Evolutionary conservation across 1,140 invertebrate genomes (phyloP), one percentile per base, ranked within the genome.

Genomic region (Chelonus insularis): DNA sequence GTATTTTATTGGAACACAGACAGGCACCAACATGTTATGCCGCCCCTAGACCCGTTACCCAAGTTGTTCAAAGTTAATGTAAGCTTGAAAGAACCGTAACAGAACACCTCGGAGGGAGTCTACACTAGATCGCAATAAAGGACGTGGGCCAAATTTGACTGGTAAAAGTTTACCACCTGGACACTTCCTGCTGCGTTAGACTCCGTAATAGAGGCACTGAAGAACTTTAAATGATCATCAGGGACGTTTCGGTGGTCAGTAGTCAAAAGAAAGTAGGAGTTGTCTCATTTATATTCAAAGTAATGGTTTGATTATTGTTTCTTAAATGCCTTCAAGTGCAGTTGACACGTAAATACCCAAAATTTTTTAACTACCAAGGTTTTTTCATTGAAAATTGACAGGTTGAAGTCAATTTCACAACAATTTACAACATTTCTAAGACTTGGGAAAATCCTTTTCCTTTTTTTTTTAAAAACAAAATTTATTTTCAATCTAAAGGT

Each of bases 91-190:
- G 16, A 58, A 25, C 56, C 47, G 12, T 47, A 18, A 59, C 45
- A 48, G 21, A 29, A 20, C 12, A 9, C 11, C 32, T 12, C 18
- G 43, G 32, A 32, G 11, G 0, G n/a, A 14, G 21, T 18, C 16
- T 48, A 59, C 20, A 29, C 25, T 7, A 29, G 25, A 29, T 29
- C 25, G 25, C n/a, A n/a, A n/a, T 43, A 43, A 43, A 43, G 16
- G 41, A 43, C 12, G 8, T 8, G 12, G 41, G 41, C 8, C 7
- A 7, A 16, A 16, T 43, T 43, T 43, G 18, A 16, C 41, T 43
- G 41, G 12, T 43, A n/a, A 11, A 23, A 48, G 34, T 57, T 57
- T 16, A 57, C 56, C 56, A 57, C 56, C 56, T 57, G 56, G 56
- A 7, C 56, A 21, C 43, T 48, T 57, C 41, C 25, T 21, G 41